Evolutionary conservation across 2,888 invertebrate genomes (phyloP).

Genomic region (Patella caerulea): DNA sequence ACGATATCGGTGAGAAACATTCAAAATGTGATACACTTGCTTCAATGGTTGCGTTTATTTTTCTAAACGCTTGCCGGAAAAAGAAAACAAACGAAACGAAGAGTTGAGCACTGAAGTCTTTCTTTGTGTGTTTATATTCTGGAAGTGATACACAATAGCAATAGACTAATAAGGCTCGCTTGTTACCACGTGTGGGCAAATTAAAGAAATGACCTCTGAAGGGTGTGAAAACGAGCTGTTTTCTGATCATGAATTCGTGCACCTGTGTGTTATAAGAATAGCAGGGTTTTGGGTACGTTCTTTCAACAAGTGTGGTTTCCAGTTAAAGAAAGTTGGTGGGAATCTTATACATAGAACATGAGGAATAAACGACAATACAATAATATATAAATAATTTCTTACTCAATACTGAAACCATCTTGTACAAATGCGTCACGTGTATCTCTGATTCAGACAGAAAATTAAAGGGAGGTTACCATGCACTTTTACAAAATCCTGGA

Average conservation of each 20-base stretch:
- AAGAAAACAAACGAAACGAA: constrained; percentile 21
- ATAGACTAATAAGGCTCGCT: background rate
- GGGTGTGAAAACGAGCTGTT: constrained; percentile 8
- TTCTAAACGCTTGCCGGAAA: constrained; percentile 15
- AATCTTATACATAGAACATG: too few relatives aligned
- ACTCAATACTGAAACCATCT: too few relatives aligned
- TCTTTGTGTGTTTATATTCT: background rate
- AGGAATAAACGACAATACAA: too few relatives aligned
- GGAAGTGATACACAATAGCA: constrained; percentile 7
- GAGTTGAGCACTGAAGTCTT: background rate
- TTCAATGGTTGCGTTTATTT: constrained; percentile 27
- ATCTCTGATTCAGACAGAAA: too few relatives aligned
- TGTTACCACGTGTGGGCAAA: background rate
- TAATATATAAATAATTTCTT: too few relatives aligned
- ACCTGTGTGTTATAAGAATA: background rate
- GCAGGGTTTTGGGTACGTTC: background rate
- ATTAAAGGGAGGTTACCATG: too few relatives aligned
- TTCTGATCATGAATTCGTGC: background rate
- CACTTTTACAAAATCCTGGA: too few relatives aligned
- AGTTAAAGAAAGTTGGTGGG: too few relatives aligned
- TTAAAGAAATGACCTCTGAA: constrained; percentile 6
- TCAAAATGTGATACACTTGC: constrained; percentile 19
- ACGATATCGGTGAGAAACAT: constrained; percentile 20
- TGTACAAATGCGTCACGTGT: too few relatives aligned
- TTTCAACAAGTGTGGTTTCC: background rate